Evolutionary conservation across 2,888 invertebrate genomes (phyloP).

Genomic region (Nebria brevicollis): DNA sequence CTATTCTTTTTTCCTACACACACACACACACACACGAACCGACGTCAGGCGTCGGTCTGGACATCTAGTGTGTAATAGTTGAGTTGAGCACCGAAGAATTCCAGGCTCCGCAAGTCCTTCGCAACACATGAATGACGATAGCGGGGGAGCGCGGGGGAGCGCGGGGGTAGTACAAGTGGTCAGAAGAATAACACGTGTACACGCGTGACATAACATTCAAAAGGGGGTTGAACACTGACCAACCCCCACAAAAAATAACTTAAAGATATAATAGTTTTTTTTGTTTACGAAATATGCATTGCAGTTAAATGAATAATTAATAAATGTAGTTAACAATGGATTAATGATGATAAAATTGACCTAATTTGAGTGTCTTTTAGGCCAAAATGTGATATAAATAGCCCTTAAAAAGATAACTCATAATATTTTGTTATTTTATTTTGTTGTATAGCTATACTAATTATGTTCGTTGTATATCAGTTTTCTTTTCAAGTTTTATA

Average conservation of each 20-base stretch:
- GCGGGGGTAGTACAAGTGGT: not conserved
- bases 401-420: not conserved
- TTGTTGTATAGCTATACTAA: not conserved
- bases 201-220: constrained; percentile 6
- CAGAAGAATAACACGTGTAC: constrained; percentile 9
- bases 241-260: not conserved
- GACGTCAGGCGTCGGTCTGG: constrained; percentile 49
- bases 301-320: too few species aligned
- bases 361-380: not conserved
- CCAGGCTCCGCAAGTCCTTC: not conserved
- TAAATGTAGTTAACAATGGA: too few species aligned
- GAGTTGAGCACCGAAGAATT: constrained; percentile 50
- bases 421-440: not conserved
- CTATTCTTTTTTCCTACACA: constrained; percentile 53
- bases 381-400: constrained; percentile 1
- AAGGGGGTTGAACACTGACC: constrained; percentile 5
- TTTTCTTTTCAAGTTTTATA: constrained; percentile 1
- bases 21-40: constrained; percentile 33
- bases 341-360: not conserved
- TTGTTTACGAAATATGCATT: too few species aligned
- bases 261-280: too few species aligned
- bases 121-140: not conserved
- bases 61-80: constrained; percentile 62
- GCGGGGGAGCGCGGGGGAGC: not conserved
- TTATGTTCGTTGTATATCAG: constrained; percentile 1